Conservation (phyloP, 1,140 invertebrate species). For the Ptiloglossa arizonensis region DNA sequence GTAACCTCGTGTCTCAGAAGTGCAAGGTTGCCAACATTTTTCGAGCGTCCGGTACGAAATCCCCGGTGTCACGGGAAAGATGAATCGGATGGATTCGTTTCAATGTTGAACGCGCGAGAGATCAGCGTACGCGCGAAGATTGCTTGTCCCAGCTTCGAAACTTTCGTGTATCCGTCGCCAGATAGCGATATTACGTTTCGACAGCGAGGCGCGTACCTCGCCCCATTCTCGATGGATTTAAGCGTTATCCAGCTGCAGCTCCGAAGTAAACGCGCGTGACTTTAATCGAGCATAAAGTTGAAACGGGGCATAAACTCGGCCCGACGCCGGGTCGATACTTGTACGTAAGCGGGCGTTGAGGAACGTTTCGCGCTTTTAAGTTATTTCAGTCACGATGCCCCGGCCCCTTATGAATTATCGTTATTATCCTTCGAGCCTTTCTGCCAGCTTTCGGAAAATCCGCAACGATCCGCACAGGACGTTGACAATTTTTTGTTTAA, state of each 20-base stretch:
- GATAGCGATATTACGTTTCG: slow-evolving; percentile 14
- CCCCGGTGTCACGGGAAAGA: not conserved
- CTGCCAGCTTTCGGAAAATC: slow-evolving; percentile 10
- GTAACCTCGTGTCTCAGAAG: no score
- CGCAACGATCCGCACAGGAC: not conserved
- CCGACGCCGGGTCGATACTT: slow-evolving; percentile 29
- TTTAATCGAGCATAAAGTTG: slow-evolving; percentile 57
- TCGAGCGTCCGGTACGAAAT: not conserved
- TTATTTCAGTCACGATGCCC: slow-evolving; percentile 41
- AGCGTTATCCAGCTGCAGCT: slow-evolving; percentile 45
- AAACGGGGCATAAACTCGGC: slow-evolving; percentile 50
- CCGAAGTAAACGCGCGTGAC: slow-evolving; percentile 51
- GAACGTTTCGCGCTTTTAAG: slow-evolving; percentile 40
- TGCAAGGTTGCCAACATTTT: not conserved
- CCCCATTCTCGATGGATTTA: slow-evolving; percentile 39
- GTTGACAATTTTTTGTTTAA: no score
- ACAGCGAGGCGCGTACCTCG: not conserved
- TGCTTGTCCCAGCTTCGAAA: not conserved
- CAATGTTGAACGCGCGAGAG: not conserved
- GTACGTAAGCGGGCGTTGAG: not conserved
- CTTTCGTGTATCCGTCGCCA: not conserved
- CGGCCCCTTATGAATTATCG: slow-evolving; percentile 33
- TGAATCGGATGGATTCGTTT: slow-evolving; percentile 14
- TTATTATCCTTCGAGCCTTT: slow-evolving; percentile 40
- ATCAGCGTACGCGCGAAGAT: not conserved